Evolutionary conservation across 2,888 invertebrate genomes (phyloP), one percentile per base, ranked within the genome.

Genomic region (Gastracanthus pulcherrimus): DNA sequence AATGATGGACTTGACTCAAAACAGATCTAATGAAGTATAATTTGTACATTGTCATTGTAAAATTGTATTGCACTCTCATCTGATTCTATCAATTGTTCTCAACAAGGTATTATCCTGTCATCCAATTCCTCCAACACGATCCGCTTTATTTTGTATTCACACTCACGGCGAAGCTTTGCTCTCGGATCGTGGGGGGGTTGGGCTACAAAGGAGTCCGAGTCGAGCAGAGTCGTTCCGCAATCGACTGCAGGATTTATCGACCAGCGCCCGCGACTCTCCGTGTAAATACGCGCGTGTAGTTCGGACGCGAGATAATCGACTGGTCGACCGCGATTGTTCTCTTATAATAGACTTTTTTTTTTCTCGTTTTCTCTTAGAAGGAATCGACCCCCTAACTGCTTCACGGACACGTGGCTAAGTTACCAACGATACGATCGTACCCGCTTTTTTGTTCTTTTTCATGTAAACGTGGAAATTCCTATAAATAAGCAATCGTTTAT

Each of bases 331-430:
- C 74, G 76, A 83, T 83, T 76, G 78, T 83, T 81, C 77, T 76
- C 79, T 78, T 72, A 34, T 41, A 72, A 58, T 78, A 81, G 76
- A 76, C 38, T 70, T 72, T 36, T 70, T 76, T 72, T 76, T 70
- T 69, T 55, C 48, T 66, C 62, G 45, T 19, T 81, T 45, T 67
- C 55, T 74, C 31, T 71, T 69, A 45, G 11, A 62, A 64, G 71
- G 64, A 75, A 58, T 69, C 70, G 72, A 80, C 31, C 36, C 64
- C 76, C 64, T 64, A 77, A 71, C 87, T 88, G 88, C 88, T 88
- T 87, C 88, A 88, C 87, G 87, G 87, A 88, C 86, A 85, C 87
- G 89, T 89, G 88, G 89, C 87, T 87, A 89, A 90, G 90, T 90
- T 90, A 90, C 90, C 90, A 90, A 82, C 80, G 80, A 81, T 76